phyloP scores from a whole-genome alignment of 2,888 invertebrate species.

The Lasioglossum vierecki region DNA sequence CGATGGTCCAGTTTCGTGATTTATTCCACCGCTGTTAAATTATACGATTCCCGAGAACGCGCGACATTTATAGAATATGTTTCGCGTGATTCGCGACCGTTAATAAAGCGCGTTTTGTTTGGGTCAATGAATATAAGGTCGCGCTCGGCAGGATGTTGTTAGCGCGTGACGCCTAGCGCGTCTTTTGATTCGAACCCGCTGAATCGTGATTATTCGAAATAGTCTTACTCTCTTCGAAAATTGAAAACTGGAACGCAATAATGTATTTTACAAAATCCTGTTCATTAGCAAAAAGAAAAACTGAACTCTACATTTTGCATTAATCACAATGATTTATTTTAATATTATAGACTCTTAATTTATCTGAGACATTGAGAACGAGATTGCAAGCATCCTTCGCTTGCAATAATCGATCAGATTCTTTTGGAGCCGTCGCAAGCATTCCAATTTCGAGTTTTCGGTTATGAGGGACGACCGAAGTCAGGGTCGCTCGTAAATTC shows the following conservation, averaged over 20 bases:
- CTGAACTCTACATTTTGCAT: neutral
- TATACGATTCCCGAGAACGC: neutral
- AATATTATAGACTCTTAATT: neutral
- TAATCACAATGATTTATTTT: neutral
- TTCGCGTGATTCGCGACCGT: neutral
- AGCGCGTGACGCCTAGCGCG: neutral
- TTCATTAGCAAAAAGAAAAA: neutral
- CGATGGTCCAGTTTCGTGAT: neutral
- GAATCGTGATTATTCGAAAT: neutral
- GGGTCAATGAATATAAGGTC: conserved; percentile 6
- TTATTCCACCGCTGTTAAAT: neutral
- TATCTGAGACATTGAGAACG: neutral
- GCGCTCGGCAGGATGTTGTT: conserved; percentile 4
- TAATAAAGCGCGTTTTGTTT: conserved; percentile 8
- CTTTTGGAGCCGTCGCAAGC: neutral
- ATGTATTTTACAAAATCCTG: neutral
- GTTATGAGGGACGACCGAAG: conserved; percentile 4
- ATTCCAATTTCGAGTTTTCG: conserved; percentile 5
- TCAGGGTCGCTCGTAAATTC: conserved; percentile 30
- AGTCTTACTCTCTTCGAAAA: neutral
- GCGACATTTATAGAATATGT: conserved; percentile 1
- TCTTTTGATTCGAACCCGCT: neutral
- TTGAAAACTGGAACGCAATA: neutral
- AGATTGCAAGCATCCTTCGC: neutral
- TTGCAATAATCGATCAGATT: neutral